phyloP scores from a whole-genome alignment of 2,797 vertebrate genomes.

The Gila robusta region DNA sequence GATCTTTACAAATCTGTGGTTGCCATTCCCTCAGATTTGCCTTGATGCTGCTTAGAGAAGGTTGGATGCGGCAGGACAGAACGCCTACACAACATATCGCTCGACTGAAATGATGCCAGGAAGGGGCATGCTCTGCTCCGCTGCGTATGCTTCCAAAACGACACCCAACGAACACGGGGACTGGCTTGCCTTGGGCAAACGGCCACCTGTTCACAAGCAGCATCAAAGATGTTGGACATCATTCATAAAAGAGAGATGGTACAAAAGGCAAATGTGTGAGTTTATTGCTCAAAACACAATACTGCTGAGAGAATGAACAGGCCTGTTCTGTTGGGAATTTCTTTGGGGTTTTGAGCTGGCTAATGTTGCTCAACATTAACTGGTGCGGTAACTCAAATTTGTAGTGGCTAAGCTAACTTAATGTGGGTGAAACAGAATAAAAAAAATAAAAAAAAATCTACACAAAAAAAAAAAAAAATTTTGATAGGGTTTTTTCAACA shows the following conservation, averaged over 20 bases:
- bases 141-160: conserved; percentile 9
- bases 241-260: background rate
- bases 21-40: conserved; percentile 55
- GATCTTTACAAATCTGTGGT: conserved; percentile 22
- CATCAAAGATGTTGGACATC: background rate
- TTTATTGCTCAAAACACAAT: background rate
- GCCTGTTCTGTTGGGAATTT: background rate
- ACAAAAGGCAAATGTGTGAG: conserved; percentile 4
- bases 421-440: background rate
- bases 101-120: conserved; percentile 63
- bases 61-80: conserved; percentile 56
- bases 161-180: background rate
- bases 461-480: no score
- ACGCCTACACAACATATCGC: conserved; percentile 68
- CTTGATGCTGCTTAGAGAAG: conserved; percentile 52
- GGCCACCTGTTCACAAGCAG: background rate
- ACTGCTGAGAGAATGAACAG: conserved; percentile 14
- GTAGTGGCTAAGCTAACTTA: background rate
- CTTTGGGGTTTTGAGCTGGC: background rate
- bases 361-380: background rate
- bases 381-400: background rate
- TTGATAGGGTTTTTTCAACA: no score
- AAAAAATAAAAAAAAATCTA: no score
- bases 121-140: conserved; percentile 55
- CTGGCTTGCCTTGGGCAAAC: conserved; percentile 7